phyloP scores from a whole-genome alignment of 2,113 vertebrate species.

The Oncorhynchus gorbuscha region DNA sequence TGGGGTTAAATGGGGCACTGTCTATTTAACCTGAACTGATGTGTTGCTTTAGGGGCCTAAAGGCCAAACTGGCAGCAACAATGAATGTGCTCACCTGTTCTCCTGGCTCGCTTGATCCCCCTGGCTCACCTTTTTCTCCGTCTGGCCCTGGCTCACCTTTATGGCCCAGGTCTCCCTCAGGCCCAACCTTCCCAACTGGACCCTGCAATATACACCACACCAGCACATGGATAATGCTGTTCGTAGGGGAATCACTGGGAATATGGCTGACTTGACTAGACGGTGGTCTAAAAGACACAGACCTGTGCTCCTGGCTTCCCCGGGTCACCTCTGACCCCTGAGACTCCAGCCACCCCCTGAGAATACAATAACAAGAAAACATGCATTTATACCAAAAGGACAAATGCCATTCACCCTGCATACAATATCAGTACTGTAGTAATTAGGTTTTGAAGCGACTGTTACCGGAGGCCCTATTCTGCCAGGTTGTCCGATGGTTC shows the following conservation, averaged over 20 bases:
- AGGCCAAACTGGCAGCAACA: no score
- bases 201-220: slow-evolving; percentile 59
- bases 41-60: no score
- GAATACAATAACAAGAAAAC: not conserved
- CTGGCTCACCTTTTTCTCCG: slow-evolving; percentile 74
- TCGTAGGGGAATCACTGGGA: not conserved
- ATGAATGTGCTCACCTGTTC: slow-evolving; percentile 64
- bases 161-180: slow-evolving; percentile 61
- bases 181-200: slow-evolving; percentile 60
- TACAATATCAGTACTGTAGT: not conserved
- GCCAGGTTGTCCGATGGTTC: slow-evolving; percentile 54
- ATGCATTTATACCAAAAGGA: not conserved
- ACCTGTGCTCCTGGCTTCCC: slow-evolving; percentile 73
- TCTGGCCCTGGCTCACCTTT: slow-evolving; percentile 72
- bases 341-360: slow-evolving; percentile 74
- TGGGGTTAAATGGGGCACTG: no score
- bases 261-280: not conserved
- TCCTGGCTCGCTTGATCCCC: slow-evolving; percentile 71
- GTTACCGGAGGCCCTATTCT: slow-evolving; percentile 62
- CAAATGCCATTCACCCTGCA: slow-evolving; percentile 56
- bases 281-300: slow-evolving; percentile 46
- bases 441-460: not conserved
- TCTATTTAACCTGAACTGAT: no score
- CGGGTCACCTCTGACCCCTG: slow-evolving; percentile 74
- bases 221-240: not conserved